Conservation (phyloP, 1,140 invertebrate genomes). For the Caenorhabditis elegans region WBcel235 BX284604.4:7898501-7899000, state of each 20-base stretch:
- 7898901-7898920: too few relatives aligned
- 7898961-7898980: constrained; percentile 10
- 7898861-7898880: neutral
- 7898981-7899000: constrained; percentile 53
- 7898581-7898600: too few relatives aligned
- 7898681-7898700: neutral
- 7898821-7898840: constrained; percentile 91
- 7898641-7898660: neutral
- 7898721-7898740: neutral
- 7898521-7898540: too few relatives aligned
- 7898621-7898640: neutral
- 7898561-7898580: too few relatives aligned
- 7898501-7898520: too few relatives aligned
- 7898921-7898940: too few relatives aligned
- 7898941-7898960: too few relatives aligned
- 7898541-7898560: too few relatives aligned
- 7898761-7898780: constrained; percentile 80
- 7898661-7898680: neutral
- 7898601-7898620: too few relatives aligned
- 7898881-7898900: too few relatives aligned
- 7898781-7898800: constrained; percentile 85
- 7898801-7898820: constrained; percentile 91
- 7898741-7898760: constrained; percentile 87
- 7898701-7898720: neutral
- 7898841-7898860: constrained; percentile 76